Evolutionary conservation across 2,888 invertebrate species (phyloP).

Genomic region (Euphydryas editha): DNA sequence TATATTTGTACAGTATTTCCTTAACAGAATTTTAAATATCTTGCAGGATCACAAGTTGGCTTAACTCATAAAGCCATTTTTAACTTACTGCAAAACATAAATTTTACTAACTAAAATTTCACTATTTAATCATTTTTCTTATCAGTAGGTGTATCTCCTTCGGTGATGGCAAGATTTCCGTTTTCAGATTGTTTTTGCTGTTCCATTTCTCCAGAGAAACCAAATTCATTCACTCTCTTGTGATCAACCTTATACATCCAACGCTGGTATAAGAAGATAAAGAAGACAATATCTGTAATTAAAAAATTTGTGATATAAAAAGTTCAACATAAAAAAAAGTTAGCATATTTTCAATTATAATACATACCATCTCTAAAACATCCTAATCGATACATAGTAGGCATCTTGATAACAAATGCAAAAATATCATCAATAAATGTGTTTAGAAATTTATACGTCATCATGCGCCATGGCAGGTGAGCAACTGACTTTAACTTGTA

Average conservation of each 20-base stretch:
- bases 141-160: slow-evolving; percentile 59
- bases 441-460: slow-evolving; percentile 99
- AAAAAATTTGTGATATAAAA: not conserved
- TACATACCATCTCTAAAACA: slow-evolving; percentile 96
- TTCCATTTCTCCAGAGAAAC: slow-evolving; percentile 97
- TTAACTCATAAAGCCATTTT: slow-evolving; percentile 23
- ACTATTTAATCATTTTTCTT: slow-evolving; percentile 75
- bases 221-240: slow-evolving; percentile 98
- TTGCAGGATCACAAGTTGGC: not conserved
- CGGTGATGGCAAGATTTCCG: slow-evolving; percentile 66
- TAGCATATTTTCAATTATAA: not conserved
- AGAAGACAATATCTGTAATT: slow-evolving; percentile 96
- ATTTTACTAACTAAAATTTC: slow-evolving; percentile 41
- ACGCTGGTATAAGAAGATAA: slow-evolving; percentile 98
- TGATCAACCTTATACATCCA: slow-evolving; percentile 99
- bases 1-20: slow-evolving; percentile 8
- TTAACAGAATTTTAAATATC: not conserved
- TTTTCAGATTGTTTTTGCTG: slow-evolving; percentile 69
- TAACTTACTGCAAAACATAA: slow-evolving; percentile 22
- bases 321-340: not conserved
- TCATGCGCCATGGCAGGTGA: slow-evolving; percentile 99
- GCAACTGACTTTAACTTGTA: slow-evolving; percentile 99
- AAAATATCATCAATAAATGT: slow-evolving; percentile 99
- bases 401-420: slow-evolving; percentile 99
- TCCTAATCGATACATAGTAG: slow-evolving; percentile 98